Evolutionary conservation across 1,140 invertebrate species (phyloP), one percentile per base, ranked within the genome.

Genomic region (Goniozus legneri): DNA sequence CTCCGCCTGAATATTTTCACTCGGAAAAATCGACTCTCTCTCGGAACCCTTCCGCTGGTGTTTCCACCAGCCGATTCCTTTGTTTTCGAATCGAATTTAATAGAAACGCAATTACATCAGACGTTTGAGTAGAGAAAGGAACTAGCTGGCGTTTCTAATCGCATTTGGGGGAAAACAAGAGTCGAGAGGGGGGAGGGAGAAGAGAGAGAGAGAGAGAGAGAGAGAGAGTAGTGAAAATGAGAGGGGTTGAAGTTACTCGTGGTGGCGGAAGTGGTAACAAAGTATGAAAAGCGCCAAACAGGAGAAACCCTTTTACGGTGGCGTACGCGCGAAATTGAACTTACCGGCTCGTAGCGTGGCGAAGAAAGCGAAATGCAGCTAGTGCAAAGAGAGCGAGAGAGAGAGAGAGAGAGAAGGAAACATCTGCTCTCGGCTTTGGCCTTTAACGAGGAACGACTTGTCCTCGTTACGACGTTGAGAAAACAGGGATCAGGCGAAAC

Each of bases 371-470:
- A n/a, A n/a, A n/a, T n/a, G n/a, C n/a, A n/a, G n/a, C n/a, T n/a
- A n/a, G n/a, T n/a, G n/a, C n/a, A n/a, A n/a, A n/a, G n/a, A n/a
- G n/a, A n/a, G n/a, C n/a, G n/a, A n/a, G n/a, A n/a, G n/a, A n/a
- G n/a, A n/a, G n/a, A n/a, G n/a, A n/a, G n/a, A n/a, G n/a, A n/a
- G n/a, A n/a, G n/a, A n/a, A n/a, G n/a, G n/a, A n/a, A n/a, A 21
- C 34, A 21, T 40, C 40, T 15, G 46, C 44, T 56, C 44, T 4
- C 27, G 24, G 36, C 51, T 46, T 51, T 57, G 47, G 40, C 39
- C 43, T 42, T 56, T 60, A 62, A 60, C 53, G 52, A 50, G 50
- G 24, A 60, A 62, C 56, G 58, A 62, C 60, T 62, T 60, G 56
- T 61, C 58, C 58, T 62, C 56, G 60, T 62, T 61, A 62, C 50